Conservation (phyloP, 2,888 invertebrate species). For the Xestia rhomboidea region DNA sequence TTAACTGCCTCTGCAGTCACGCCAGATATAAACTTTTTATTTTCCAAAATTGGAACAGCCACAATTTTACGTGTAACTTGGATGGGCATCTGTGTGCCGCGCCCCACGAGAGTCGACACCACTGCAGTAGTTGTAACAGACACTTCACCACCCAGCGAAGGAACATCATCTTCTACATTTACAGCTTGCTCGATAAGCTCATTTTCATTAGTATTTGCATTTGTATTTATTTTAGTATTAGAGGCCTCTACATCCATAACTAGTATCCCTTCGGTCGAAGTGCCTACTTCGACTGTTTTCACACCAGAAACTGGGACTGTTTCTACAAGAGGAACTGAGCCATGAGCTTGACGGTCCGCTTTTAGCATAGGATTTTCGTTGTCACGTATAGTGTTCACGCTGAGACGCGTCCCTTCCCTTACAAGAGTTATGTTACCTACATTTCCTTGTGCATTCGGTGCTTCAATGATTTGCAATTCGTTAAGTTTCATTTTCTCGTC, state of each 20-base stretch:
- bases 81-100: background rate
- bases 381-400: background rate
- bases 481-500: conserved; percentile 11
- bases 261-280: background rate
- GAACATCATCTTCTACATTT: background rate
- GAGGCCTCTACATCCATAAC: conserved; percentile 34
- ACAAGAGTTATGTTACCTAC: too few species aligned
- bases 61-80: background rate
- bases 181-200: conserved; percentile 10
- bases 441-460: background rate
- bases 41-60: background rate
- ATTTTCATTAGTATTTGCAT: background rate
- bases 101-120: background rate
- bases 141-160: conserved; percentile 27
- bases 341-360: background rate
- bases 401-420: background rate
- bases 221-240: background rate
- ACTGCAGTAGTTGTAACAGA: conserved; percentile 22
- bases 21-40: background rate
- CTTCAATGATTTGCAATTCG: background rate
- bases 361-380: background rate
- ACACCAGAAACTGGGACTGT: background rate
- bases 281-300: background rate
- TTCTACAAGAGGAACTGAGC: background rate
- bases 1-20: background rate